Percentiles rank a stretch among this genome's conserved stretches.
These are phyloP conservation scores for Eupeodes luniger DNA, from an alignment of 2,888 invertebrate species.

Conservation along the genomic window DNA sequence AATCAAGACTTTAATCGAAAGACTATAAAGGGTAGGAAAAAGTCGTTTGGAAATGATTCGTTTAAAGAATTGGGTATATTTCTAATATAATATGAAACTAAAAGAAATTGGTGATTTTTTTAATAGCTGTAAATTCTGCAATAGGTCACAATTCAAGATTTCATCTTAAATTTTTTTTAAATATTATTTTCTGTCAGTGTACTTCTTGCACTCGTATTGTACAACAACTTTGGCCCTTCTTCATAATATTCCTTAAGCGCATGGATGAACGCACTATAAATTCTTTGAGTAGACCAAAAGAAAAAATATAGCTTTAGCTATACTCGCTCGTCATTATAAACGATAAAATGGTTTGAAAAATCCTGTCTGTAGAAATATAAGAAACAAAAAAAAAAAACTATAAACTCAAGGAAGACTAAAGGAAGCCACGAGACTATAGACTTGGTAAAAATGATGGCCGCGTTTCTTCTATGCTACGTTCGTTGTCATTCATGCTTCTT, in stretches of 20 bases:
- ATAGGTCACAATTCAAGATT: too few relatives aligned
- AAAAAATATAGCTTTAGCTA: neutral
- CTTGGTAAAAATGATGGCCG: constrained; percentile 50
- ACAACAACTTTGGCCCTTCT: constrained; percentile 18
- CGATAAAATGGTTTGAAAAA: neutral
- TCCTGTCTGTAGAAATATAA: constrained; percentile 7
- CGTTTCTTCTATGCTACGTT: neutral
- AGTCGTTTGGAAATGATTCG: too few relatives aligned
- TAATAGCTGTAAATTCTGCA: too few relatives aligned
- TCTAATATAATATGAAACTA: too few relatives aligned
- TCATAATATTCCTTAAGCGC: neutral
- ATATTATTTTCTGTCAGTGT: neutral
- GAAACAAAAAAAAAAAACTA: constrained; percentile 23
- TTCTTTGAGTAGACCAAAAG: constrained; percentile 25
- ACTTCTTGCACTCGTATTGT: neutral
- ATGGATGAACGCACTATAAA: constrained; percentile 55
- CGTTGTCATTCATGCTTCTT: neutral
- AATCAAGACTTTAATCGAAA: too few relatives aligned
- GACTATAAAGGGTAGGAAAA: too few relatives aligned
- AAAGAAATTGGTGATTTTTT: too few relatives aligned
- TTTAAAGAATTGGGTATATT: too few relatives aligned
- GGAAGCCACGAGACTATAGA: constrained; percentile 12
- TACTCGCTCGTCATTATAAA: neutral
- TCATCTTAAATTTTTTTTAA: too few relatives aligned
- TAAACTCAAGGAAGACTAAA: neutral